Percentiles rank a stretch among this genome's conserved stretches.
phyloP scores from a whole-genome alignment of 2,113 vertebrate species.

The Hippocampus zosterae region DNA sequence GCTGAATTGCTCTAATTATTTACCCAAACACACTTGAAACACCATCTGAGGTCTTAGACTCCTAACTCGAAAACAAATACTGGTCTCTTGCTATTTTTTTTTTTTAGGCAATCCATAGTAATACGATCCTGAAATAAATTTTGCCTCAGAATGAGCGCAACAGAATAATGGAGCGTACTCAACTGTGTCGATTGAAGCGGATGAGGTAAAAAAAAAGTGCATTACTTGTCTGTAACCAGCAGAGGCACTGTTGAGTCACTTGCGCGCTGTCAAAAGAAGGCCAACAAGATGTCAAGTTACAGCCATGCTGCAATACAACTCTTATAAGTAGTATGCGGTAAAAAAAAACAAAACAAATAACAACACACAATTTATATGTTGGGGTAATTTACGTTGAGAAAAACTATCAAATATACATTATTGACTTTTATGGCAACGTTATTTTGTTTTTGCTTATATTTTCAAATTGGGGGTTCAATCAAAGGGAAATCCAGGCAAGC shows the following conservation, averaged over 20 bases:
- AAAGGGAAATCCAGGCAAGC: too few relatives aligned
- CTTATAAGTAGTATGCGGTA: not conserved
- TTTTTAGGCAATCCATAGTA: not conserved
- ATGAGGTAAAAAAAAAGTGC: not conserved
- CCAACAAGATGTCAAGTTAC: not conserved
- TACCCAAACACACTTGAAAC: constrained; percentile 1
- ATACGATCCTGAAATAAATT: not conserved
- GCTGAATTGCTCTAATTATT: constrained; percentile 27
- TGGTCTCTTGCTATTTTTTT: not conserved
- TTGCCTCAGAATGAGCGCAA: not conserved
- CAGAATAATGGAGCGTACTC: too few relatives aligned
- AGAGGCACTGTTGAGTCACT: not conserved
- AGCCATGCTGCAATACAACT: not conserved
- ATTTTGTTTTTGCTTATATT: too few relatives aligned
- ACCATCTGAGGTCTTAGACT: constrained; percentile 21
- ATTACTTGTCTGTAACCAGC: not conserved
- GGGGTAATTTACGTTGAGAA: too few relatives aligned
- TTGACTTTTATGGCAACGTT: too few relatives aligned
- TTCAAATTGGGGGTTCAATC: too few relatives aligned
- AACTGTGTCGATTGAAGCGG: not conserved
- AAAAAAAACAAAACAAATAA: too few relatives aligned
- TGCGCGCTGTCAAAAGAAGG: not conserved
- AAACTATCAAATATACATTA: too few relatives aligned
- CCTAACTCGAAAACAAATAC: constrained; percentile 14
- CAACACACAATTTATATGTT: too few relatives aligned